Evolutionary conservation across 1,140 invertebrate genomes (phyloP), one percentile per base, ranked within the genome.

Genomic region (Drosophila ironensis): DNA sequence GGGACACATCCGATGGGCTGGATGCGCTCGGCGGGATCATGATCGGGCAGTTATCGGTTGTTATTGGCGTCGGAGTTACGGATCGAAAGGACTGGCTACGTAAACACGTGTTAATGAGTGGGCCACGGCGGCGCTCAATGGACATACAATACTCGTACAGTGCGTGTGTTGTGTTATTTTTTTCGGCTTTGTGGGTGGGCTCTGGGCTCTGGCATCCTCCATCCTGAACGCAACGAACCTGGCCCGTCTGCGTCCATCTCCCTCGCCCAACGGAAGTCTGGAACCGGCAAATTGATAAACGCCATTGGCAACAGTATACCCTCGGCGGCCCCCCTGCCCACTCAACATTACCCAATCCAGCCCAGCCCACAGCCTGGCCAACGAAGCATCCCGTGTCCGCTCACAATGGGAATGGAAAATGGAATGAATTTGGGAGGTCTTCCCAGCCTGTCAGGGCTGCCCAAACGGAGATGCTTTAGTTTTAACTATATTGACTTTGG

Each of bases 41-140:
- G 78, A 84, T 72, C 80, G 72, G 54, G 78, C 78, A 84, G 80
- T 84, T 84, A 69, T 78, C 57, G 60, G 22, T 63, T 84, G 80
- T 84, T 84, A 86, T 84, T 84, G 80, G 80, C 80, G 80, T 86
- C 80, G 81, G 28, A 57, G 51, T 56, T 60, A 30, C 12, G 27
- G 38, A 76, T 76, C 69, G 54, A 67, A 74, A 80, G 80, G 66
- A 80, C 44, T 69, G 80, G 80, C 78, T 84, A 78, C 61, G 70
- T 84, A 84, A 84, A 84, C 80, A 84, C 73, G 78, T 84, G 78
- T 84, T 84, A 84, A 84, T 84, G 78, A 84, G 78, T 84, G 78
- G 52, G 35, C 80, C 71, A 60, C 42, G 57, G 57, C 63, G 38
- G 52, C 57, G 42, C 28, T 53, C 19, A 64, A 64, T 50, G 33